Base-by-base conservation (phyloP, 2,888 invertebrate genomes). In the Spisula solida region DNA sequence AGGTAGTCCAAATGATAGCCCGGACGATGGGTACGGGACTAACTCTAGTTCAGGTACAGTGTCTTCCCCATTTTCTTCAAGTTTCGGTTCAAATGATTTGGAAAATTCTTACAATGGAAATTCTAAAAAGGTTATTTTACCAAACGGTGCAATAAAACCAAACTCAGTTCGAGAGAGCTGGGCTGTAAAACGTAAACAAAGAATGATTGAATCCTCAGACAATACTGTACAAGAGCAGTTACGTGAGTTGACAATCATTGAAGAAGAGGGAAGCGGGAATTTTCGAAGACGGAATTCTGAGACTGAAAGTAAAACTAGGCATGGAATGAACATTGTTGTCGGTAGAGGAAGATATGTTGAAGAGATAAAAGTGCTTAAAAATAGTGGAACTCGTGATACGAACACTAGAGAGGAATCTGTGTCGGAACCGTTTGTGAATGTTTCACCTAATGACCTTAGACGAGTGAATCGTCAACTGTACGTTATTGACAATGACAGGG, bases 11-110 rank as follows among this genome's bases (percentile, higher is more conserved):
- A 85, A 89, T 88, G 94, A 93, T 80, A 90, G 91, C 79, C 91
- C 91, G 0, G 93, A 92, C 66, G 95, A 95, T 81, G 95, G 95
- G 0, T 95, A 95, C 56, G 93, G 94, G 34, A 95, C 95, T 66
- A 94, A 94, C 91, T 94, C 94, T 25, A 93, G 94, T 84, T 94
- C 94, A 18, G 94, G 94, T 80, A 95, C 94, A 10, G 92, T 95
- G 18, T 94, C 95, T 6, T 95, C 95, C 12, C 94, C 94, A 0
- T 89, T 95, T 81, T 95, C 95, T 0, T 94, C 94, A 18, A 94
- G 95, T 88, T 93, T 94, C 60, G 93, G 93, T 20, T 94, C 94
- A n/a, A 90, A 92, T 51, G 92, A 93, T 81, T 80, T 92, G 29
- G 94, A 94, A 80, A 90, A 92, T 82, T 91, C 91, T 70, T 88